Evolutionary conservation across 2,113 vertebrate genomes (phyloP).

Genomic region (Carassius carassius): DNA sequence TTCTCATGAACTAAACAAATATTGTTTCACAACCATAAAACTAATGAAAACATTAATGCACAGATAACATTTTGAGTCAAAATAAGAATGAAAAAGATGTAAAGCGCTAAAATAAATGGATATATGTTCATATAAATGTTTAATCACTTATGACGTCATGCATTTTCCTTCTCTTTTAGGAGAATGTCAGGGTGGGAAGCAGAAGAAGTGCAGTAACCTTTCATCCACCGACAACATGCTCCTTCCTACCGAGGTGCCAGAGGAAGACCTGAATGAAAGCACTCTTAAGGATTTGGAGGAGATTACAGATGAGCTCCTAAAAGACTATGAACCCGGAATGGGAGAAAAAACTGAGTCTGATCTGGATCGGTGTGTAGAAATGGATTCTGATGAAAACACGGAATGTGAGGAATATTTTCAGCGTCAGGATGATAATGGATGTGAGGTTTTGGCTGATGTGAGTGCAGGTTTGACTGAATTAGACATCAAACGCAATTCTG

Average conservation of each 20-base stretch:
- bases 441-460: slow-evolving; percentile 12
- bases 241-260: slow-evolving; percentile 25
- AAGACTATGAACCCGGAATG: background rate
- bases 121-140: background rate
- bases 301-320: background rate
- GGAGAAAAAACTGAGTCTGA: slow-evolving; percentile 8
- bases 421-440: background rate
- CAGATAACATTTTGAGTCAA: background rate
- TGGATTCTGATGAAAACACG: background rate
- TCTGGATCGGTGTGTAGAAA: slow-evolving; percentile 15
- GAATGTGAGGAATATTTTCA: slow-evolving; percentile 3
- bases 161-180: slow-evolving; percentile 40
- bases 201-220: background rate
- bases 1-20: background rate
- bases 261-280: slow-evolving; percentile 29
- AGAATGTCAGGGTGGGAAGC: slow-evolving; percentile 39
- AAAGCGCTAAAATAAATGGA: background rate
- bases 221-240: slow-evolving; percentile 42
- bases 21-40: background rate
- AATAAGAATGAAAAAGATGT: too few relatives aligned
- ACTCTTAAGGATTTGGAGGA: slow-evolving; percentile 3
- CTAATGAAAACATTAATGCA: background rate
- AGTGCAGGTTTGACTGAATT: background rate
- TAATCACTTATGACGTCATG: background rate
- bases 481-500: background rate